Conservation (phyloP, 37 sponge, comb jelly and placozoan species). For the Geodia barretti region DNA sequence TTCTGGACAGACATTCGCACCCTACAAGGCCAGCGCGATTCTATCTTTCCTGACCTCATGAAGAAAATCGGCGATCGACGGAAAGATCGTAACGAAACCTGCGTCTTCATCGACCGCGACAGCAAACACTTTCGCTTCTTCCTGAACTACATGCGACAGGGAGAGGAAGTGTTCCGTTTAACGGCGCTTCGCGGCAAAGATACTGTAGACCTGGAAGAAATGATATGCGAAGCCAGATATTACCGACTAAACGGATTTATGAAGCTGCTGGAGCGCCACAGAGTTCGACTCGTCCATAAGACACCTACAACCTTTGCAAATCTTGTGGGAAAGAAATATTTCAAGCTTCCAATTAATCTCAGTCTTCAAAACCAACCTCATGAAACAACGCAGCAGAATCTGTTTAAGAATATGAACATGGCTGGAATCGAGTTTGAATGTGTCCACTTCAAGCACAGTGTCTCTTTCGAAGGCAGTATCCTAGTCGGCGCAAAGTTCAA, state of each 20-base stretch:
- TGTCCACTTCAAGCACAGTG: conserved; percentile 21
- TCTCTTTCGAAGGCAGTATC: conserved; percentile 30
- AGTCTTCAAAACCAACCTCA: background rate
- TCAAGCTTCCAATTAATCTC: background rate
- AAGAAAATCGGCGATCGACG: background rate
- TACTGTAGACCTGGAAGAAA: conserved; percentile 1
- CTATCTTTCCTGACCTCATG: conserved; percentile 16
- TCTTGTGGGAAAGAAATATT: background rate
- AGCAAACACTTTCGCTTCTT: conserved; percentile 44
- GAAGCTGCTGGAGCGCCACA: conserved; percentile 1
- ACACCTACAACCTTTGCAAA: background rate
- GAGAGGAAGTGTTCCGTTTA: conserved; percentile 5
- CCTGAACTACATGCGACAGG: conserved; percentile 47
- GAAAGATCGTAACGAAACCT: background rate
- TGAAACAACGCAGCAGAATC: background rate
- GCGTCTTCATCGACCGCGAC: conserved; percentile 63
- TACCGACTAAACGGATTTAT: conserved; percentile 21
- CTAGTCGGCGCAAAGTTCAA: conserved; percentile 28
- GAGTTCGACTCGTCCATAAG: background rate
- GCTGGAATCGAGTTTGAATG: conserved; percentile 6
- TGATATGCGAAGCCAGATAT: conserved; percentile 42
- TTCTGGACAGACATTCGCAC: background rate
- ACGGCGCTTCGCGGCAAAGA: background rate
- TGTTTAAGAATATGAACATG: conserved; percentile 2
- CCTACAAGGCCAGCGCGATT: conserved; percentile 2